Percentiles rank a stretch among this genome's conserved stretches.
phyloP scores from a whole-genome alignment of 1,140 invertebrate species.

The Cephus cinctus region DNA sequence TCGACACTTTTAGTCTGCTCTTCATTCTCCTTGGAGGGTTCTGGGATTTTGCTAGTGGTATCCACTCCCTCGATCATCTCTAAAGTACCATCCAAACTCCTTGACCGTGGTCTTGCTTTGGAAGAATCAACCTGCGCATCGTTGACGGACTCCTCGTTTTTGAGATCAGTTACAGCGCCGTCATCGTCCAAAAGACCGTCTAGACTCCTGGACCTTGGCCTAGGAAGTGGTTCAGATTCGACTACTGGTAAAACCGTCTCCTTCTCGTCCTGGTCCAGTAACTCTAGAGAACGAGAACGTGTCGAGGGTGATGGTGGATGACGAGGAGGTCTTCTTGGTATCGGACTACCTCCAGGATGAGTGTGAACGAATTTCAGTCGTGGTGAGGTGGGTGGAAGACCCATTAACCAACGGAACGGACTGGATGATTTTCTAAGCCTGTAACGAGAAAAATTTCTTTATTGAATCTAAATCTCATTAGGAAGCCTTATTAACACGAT shows the following conservation, averaged over 20 bases:
- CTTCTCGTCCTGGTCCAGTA: conserved; percentile 31
- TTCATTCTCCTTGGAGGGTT: conserved; percentile 16
- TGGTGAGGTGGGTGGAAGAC: conserved; percentile 39
- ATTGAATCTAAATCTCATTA: too few relatives aligned
- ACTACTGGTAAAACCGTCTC: conserved; percentile 15
- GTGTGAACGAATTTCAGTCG: conserved; percentile 41
- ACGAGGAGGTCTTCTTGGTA: conserved; percentile 36
- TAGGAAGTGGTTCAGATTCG: conserved; percentile 35
- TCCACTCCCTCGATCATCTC: conserved; percentile 34
- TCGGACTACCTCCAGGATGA: conserved; percentile 26
- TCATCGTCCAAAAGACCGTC: conserved; percentile 63
- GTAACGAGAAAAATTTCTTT: conserved; percentile 30
- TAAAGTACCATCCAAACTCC: conserved; percentile 48
- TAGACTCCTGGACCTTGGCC: conserved; percentile 65
- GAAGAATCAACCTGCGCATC: conserved; percentile 37
- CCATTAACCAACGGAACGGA: conserved; percentile 61
- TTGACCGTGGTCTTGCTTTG: conserved; percentile 30
- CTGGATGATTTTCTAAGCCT: conserved; percentile 66
- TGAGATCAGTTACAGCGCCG: conserved; percentile 23
- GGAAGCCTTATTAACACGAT: too few relatives aligned
- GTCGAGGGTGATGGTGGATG: conserved; percentile 30
- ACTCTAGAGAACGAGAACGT: conserved; percentile 37
- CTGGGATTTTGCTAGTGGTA: conserved; percentile 17
- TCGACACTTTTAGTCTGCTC: conserved; percentile 22
- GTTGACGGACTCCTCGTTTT: conserved; percentile 9